Evolutionary conservation across 1,140 invertebrate genomes (phyloP).

Genomic region (Coenobita brevimanus): DNA sequence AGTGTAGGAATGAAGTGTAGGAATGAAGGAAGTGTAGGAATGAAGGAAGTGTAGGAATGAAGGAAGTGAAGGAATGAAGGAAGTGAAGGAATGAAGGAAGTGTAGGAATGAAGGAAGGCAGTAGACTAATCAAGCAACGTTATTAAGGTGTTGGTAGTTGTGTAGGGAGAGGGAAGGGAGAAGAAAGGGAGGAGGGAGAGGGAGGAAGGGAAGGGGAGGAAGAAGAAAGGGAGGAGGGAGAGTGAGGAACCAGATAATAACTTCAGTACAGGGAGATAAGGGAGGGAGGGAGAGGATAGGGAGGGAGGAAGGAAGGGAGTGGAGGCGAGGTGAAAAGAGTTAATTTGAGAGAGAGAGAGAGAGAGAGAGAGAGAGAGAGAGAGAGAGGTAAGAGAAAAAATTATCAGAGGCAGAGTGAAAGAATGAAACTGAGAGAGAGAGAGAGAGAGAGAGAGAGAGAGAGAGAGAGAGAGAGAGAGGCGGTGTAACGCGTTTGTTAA

Average conservation of each 20-base stretch:
- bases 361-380: not conserved
- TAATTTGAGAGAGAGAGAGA: not conserved
- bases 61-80: no score
- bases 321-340: not conserved
- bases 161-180: not conserved
- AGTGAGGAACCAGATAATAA: not conserved
- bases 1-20: no score
- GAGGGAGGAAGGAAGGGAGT: not conserved
- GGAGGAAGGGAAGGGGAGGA: not conserved
- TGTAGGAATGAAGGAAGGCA: no score
- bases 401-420: not conserved
- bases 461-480: not conserved
- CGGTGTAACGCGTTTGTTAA: conserved; percentile 65
- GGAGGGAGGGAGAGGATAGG: not conserved
- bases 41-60: no score
- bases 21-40: no score
- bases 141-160: no score
- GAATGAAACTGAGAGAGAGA: no score
- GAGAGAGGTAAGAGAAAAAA: not conserved
- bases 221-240: not conserved
- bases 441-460: conserved; percentile 6
- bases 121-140: no score
- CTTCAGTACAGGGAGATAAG: not conserved
- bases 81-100: no score
- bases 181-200: no score